These are phyloP conservation scores for Dipodomys ordii DNA, from an alignment of 2,113 vertebrate genomes.

Conservation along the genomic window DNA sequence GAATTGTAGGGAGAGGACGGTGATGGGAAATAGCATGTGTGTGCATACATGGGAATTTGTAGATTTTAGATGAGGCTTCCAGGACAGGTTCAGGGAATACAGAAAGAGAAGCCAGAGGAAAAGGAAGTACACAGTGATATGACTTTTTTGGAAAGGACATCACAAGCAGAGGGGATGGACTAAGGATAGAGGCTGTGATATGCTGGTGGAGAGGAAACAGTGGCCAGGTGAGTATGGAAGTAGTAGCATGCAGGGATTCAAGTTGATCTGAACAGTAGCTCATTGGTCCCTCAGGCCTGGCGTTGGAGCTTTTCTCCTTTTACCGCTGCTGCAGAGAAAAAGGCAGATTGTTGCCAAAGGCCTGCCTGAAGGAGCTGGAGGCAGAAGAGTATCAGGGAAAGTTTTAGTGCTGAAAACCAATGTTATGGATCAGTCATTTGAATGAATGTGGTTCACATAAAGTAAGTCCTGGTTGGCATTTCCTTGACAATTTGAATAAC, in stretches of 20 bases:
- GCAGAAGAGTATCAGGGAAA: background rate
- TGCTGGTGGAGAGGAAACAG: background rate
- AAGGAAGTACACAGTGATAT: background rate
- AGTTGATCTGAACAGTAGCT: background rate
- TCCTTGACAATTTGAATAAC: conserved; percentile 31
- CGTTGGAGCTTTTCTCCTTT: background rate
- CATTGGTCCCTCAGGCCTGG: background rate
- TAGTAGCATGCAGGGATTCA: too few species aligned
- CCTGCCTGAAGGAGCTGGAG: background rate
- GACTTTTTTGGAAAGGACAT: background rate
- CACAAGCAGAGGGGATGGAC: background rate
- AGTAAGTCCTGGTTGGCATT: conserved; percentile 22
- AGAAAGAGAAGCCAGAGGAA: background rate
- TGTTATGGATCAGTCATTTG: conserved; percentile 60
- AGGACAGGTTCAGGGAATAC: background rate
- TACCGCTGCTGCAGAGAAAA: background rate
- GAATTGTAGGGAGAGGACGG: background rate
- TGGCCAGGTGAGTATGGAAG: background rate
- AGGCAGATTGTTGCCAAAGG: conserved; percentile 18
- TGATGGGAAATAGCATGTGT: background rate
- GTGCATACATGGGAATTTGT: background rate
- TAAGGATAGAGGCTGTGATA: background rate
- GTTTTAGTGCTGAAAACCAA: background rate
- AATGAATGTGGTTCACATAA: conserved; percentile 51
- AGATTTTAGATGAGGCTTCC: background rate